Evolutionary conservation across 1,140 invertebrate genomes (phyloP).

Genomic region (Cotesia vestalis): DNA sequence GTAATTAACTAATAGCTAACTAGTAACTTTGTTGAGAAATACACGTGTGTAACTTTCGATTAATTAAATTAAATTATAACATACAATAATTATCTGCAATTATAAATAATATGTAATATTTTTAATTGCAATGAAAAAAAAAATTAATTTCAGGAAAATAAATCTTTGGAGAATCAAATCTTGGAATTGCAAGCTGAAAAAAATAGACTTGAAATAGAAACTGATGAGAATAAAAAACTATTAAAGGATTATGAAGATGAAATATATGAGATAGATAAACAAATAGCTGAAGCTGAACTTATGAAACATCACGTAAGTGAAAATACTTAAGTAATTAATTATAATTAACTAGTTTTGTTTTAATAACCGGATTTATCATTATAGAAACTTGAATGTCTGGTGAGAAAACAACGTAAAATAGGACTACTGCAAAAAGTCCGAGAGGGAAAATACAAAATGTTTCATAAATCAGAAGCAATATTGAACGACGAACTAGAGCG

Average conservation of each 20-base stretch:
- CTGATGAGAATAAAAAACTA: constrained; percentile 46
- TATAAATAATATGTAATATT: neutral
- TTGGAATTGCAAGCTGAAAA: constrained; percentile 45
- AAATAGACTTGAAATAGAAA: constrained; percentile 46
- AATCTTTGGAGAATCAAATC: constrained; percentile 51
- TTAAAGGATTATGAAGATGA: constrained; percentile 51
- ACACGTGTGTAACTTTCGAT: too few relatives aligned
- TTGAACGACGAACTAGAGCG: constrained; percentile 64
- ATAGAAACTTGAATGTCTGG: constrained; percentile 70
- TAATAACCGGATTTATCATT: constrained; percentile 33
- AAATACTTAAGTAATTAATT: constrained; percentile 18
- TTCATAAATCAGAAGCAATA: constrained; percentile 61
- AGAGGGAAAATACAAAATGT: constrained; percentile 61
- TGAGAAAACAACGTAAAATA: constrained; percentile 70
- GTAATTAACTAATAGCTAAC: neutral
- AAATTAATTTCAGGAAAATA: constrained; percentile 51
- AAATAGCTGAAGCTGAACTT: constrained; percentile 61
- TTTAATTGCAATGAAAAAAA: constrained; percentile 8
- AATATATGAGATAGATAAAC: constrained; percentile 62
- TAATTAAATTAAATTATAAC: too few relatives aligned
- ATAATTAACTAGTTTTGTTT: constrained; percentile 27
- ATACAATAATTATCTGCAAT: too few relatives aligned
- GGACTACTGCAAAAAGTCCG: constrained; percentile 67
- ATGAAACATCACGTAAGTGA: constrained; percentile 58
- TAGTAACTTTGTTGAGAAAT: too few relatives aligned